phyloP scores from a whole-genome alignment of 2,888 invertebrate genomes.

The Marasmarcha lunaedactyla region DNA sequence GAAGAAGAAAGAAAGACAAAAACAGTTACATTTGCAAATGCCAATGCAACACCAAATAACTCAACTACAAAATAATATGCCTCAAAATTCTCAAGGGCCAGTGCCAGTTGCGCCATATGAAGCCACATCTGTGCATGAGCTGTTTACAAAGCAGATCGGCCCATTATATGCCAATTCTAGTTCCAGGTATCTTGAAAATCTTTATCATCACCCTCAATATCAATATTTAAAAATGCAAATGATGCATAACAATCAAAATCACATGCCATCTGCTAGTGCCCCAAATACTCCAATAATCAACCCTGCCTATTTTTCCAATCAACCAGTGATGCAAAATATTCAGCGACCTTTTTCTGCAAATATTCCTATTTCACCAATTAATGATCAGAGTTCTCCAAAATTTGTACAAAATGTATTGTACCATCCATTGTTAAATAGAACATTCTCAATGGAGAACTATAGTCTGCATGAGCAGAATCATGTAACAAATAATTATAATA shows the following conservation, averaged over 20 bases:
- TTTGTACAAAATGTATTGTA: slow-evolving; percentile 52
- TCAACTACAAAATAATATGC: slow-evolving; percentile 14
- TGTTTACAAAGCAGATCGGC: slow-evolving; percentile 32
- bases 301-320: not conserved
- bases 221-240: slow-evolving; percentile 28
- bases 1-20: slow-evolving; percentile 36
- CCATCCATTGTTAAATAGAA: slow-evolving; percentile 45
- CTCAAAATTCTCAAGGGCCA: slow-evolving; percentile 12
- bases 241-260: slow-evolving; percentile 20
- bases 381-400: slow-evolving; percentile 27
- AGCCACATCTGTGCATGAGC: slow-evolving; percentile 30
- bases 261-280: slow-evolving; percentile 19
- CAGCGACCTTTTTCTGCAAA: slow-evolving; percentile 13
- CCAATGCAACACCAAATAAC: slow-evolving; percentile 19
- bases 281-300: slow-evolving; percentile 27
- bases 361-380: slow-evolving; percentile 21
- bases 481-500: slow-evolving; percentile 6
- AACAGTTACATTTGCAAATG: slow-evolving; percentile 31
- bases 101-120: slow-evolving; percentile 10
- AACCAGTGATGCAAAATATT: slow-evolving; percentile 1
- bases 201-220: slow-evolving; percentile 46
- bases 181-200: slow-evolving; percentile 47
- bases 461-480: slow-evolving; percentile 14
- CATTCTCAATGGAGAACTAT: slow-evolving; percentile 22
- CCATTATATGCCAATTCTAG: slow-evolving; percentile 38